Evolutionary conservation across 2,113 vertebrate genomes (phyloP).

Genomic region (Zingel zingel): DNA sequence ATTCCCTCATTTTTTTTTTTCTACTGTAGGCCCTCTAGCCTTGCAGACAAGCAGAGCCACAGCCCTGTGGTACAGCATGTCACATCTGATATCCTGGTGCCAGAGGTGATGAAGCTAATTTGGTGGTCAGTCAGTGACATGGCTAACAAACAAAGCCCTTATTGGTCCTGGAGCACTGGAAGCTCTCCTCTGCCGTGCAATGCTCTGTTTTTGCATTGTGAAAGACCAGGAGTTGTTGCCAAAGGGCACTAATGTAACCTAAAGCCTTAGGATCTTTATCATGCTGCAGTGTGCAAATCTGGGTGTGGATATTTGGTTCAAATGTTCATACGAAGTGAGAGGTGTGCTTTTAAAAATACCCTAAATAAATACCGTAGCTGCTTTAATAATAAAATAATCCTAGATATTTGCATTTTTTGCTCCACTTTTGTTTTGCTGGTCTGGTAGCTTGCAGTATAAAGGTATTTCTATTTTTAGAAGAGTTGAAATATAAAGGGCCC

Average conservation of each 20-base stretch:
- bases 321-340: conserved; percentile 26
- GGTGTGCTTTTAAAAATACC: conserved; percentile 2
- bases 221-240: conserved; percentile 61
- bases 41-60: conserved; percentile 61
- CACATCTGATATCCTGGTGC: conserved; percentile 78
- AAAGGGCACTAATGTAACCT: conserved; percentile 51
- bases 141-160: conserved; percentile 81
- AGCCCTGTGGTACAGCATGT: conserved; percentile 76
- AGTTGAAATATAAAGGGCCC: neutral
- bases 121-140: conserved; percentile 82
- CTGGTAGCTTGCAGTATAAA: neutral
- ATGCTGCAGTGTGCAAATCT: conserved; percentile 43
- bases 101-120: conserved; percentile 84
- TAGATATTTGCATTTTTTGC: neutral
- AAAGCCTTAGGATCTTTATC: conserved; percentile 56
- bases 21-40: conserved; percentile 27
- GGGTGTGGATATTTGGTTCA: conserved; percentile 40
- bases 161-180: conserved; percentile 74
- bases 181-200: conserved; percentile 51
- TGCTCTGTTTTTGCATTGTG: conserved; percentile 64
- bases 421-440: neutral
- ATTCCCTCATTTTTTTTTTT: conserved; percentile 44
- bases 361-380: neutral
- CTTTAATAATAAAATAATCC: neutral
- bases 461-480: neutral